Evolutionary conservation across 2,113 vertebrate species (phyloP), one percentile per base, ranked within the genome.

Genomic region (Taxidea taxus): DNA sequence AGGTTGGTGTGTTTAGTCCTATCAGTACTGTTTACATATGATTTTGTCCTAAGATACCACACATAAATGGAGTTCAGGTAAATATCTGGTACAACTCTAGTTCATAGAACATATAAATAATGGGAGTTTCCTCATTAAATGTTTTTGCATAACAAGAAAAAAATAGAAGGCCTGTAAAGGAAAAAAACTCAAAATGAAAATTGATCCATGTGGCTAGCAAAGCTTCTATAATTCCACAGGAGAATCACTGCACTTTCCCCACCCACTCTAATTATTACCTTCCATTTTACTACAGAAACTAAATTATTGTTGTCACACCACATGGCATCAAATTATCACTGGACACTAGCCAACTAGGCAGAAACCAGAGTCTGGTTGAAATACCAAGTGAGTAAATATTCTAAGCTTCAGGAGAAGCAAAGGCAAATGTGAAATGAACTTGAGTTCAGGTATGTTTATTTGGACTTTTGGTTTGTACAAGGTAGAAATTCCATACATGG

Each of bases 261-360:
- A 78, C 31, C 64, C 62, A 88, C 75, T 95, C 44, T 94, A 94
- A 97, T 0, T 25, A 85, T 85, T 21, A 5, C 89, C 66, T 94
- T 77, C 44, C 74, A 54, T 91, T 93, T 93, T 58, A 39, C 83
- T 83, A 96, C 47, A 88, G 87, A 68, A 81, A 83, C 70, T 98
- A 96, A 82, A 97, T 80, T 96, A 97, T 91, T 92, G 44, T 74
- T 87, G 49, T 21, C 18, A 92, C 77, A 94, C 62, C 54, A 54
- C 97, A 94, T 72, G 92, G 64, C 87, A 68, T 37, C 78, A 77
- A 97, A 98, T 96, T 94, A 97, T 62, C 93, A n/a, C 47, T 95
- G 80, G 82, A 92, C 44, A 29, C 54, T 27, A 66, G 72, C 77
- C 95, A 97, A 85, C 20, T 95, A 85, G 95, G 77, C 18, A 16